A percentile compares a stretch with the other conserved stretches of the same genome.
These are phyloP conservation scores for Apocrypta bakeri DNA, from an alignment of 1,140 invertebrate species.

Conservation along the genomic window DNA sequence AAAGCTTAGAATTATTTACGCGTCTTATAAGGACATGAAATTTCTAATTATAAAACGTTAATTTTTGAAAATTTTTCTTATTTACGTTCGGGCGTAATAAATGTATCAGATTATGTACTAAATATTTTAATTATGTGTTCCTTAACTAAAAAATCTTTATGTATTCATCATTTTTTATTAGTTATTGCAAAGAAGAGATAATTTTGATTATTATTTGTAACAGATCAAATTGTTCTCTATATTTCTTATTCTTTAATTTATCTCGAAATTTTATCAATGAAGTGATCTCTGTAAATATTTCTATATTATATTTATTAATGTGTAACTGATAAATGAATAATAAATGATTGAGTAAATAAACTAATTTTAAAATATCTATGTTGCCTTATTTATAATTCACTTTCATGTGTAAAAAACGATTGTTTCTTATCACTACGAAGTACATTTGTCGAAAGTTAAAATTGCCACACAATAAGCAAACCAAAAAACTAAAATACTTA, in stretches of 20 bases:
- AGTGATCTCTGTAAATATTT: constrained; percentile 45
- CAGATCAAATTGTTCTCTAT: neutral
- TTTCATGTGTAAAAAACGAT: no score
- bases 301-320: constrained; percentile 34
- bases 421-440: no score
- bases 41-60: neutral
- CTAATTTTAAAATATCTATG: constrained; percentile 32
- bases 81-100: neutral
- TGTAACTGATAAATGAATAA: constrained; percentile 17
- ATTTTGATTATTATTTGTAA: neutral
- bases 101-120: neutral
- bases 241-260: constrained; percentile 8
- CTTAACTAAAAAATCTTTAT: neutral
- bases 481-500: no score
- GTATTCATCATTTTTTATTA: neutral
- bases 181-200: neutral
- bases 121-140: neutral
- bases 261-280: constrained; percentile 33
- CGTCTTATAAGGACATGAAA: neutral
- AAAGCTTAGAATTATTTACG: no score
- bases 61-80: neutral
- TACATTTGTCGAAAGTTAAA: no score
- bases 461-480: no score
- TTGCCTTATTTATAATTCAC: constrained; percentile 2
- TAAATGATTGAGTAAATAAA: constrained; percentile 24